A percentile compares a stretch with the other conserved stretches of the same genome.
These are phyloP conservation scores for Rhyacophila brunnea DNA, from an alignment of 1,140 invertebrate genomes.

Conservation along the genomic window DNA sequence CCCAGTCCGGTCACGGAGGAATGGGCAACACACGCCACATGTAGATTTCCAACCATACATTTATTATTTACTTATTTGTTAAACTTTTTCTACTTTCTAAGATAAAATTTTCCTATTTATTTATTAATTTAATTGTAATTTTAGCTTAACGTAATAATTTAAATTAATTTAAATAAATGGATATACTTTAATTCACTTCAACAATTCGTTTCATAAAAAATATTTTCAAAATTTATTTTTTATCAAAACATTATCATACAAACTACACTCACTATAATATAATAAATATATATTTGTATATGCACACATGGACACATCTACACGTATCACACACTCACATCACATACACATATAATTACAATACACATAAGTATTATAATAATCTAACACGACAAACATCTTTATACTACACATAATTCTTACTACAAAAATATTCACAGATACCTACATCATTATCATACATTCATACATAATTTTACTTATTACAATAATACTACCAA, in stretches of 20 bases:
- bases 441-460: no score
- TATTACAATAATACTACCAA: no score
- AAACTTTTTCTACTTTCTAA: constrained; percentile 14
- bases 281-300: constrained; percentile 1
- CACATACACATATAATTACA: constrained; percentile 1
- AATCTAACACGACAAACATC: background rate
- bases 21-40: constrained; percentile 96
- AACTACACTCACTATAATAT: no score
- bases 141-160: constrained; percentile 18
- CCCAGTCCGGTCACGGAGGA: constrained; percentile 80
- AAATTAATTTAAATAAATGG: constrained; percentile 17
- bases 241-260: constrained; percentile 5
- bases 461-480: no score
- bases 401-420: no score
- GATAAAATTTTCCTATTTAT: constrained; percentile 5
- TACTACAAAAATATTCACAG: no score
- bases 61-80: constrained; percentile 9
- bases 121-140: constrained; percentile 9
- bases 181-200: constrained; percentile 7
- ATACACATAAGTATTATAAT: no score
- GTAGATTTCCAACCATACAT: constrained; percentile 56
- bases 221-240: background rate
- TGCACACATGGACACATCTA: constrained; percentile 2
- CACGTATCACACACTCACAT: background rate
- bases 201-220: constrained; percentile 2